Evolutionary conservation across 1,140 invertebrate genomes (phyloP).

Genomic region (Vanessa atalanta): DNA sequence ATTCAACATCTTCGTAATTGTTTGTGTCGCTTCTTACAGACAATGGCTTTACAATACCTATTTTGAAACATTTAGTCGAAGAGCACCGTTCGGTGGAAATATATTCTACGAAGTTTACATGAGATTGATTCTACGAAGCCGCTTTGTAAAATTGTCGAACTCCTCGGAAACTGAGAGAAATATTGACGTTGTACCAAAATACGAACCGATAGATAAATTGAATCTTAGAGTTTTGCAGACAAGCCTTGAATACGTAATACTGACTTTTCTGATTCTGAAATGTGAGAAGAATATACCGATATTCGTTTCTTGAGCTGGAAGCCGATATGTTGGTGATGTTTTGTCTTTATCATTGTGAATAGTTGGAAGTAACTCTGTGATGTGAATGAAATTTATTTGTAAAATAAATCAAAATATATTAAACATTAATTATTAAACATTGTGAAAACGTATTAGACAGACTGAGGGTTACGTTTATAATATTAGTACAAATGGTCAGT

Average conservation of each 20-base stretch:
- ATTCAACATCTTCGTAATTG: not conserved
- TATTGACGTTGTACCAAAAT: slow-evolving; percentile 29
- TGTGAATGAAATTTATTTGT: too few species aligned
- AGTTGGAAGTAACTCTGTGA: not conserved
- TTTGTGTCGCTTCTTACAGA: not conserved
- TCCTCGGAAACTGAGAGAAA: slow-evolving; percentile 21
- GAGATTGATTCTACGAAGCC: slow-evolving; percentile 17
- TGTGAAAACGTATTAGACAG: too few species aligned
- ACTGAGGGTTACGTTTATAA: too few species aligned
- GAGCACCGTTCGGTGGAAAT: not conserved
- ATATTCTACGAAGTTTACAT: not conserved
- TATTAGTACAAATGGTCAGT: too few species aligned
- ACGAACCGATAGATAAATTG: slow-evolving; percentile 25
- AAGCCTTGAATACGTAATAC: slow-evolving; percentile 28
- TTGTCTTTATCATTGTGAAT: slow-evolving; percentile 20
- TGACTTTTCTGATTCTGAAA: slow-evolving; percentile 19
- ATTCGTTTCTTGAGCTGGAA: slow-evolving; percentile 15
- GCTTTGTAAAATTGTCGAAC: slow-evolving; percentile 3
- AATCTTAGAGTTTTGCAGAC: slow-evolving; percentile 25
- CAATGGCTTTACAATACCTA: not conserved
- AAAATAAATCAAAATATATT: too few species aligned
- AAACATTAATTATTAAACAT: too few species aligned
- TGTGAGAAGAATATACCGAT: not conserved
- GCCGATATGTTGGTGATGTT: slow-evolving; percentile 5
- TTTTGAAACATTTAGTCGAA: not conserved